Conservation (phyloP, 1,140 invertebrate species). For the Nasonia vitripennis region DNA sequence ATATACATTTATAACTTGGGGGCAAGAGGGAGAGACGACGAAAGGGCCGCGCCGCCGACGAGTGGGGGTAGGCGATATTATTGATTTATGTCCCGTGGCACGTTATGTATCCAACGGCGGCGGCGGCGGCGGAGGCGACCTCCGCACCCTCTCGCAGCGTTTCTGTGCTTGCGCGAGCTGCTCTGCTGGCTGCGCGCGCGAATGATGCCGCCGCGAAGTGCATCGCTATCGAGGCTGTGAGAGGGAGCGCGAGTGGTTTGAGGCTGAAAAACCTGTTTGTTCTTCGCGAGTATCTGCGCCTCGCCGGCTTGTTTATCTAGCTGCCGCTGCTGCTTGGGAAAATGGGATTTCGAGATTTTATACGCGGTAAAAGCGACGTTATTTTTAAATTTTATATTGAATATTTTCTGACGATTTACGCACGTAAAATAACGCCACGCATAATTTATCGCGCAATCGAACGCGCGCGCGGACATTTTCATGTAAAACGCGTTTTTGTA, state of each 20-base stretch:
- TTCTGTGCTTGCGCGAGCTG: background rate
- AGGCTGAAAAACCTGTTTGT: slow-evolving; percentile 39
- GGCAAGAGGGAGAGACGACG: slow-evolving; percentile 56
- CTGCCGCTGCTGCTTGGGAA: background rate
- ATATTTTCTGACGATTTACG: too few species aligned
- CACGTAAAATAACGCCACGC: too few species aligned
- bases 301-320: background rate
- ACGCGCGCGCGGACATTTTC: too few species aligned
- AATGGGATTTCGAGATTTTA: background rate
- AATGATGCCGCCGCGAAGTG: slow-evolving; percentile 63
- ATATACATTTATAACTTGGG: background rate
- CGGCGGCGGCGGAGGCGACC: slow-evolving; percentile 59
- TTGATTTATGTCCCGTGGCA: slow-evolving; percentile 73
- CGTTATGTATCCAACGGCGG: slow-evolving; percentile 68
- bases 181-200: slow-evolving; percentile 25
- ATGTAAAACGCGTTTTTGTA: too few species aligned
- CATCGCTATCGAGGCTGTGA: slow-evolving; percentile 48
- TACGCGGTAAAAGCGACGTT: too few species aligned
- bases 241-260: background rate
- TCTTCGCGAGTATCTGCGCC: slow-evolving; percentile 10
- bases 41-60: slow-evolving; percentile 59
- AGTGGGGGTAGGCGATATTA: slow-evolving; percentile 68
- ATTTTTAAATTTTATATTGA: background rate
- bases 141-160: slow-evolving; percentile 13
- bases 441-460: background rate